A percentile compares a stretch with the other conserved stretches of the same genome.
These are phyloP conservation scores for Byasa hedistus DNA, from an alignment of 2,888 invertebrate species.

Conservation along the genomic window DNA sequence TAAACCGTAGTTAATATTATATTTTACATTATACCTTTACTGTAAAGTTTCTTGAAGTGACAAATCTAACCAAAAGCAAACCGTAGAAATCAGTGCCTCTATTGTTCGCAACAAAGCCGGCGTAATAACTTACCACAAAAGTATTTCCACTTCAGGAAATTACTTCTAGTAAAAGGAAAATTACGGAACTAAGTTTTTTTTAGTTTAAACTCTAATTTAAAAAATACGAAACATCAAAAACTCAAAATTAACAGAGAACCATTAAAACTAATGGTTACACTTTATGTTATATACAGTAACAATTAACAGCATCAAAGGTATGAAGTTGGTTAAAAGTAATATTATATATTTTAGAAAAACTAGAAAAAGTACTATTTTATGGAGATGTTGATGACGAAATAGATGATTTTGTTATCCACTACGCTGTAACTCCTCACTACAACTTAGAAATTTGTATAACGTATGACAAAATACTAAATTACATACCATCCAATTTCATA, in stretches of 20 bases:
- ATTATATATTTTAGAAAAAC: too few relatives aligned
- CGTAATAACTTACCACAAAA: conserved; percentile 66
- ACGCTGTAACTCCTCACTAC: too few relatives aligned
- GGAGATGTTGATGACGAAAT: too few relatives aligned
- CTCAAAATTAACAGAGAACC: background rate
- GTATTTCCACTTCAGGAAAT: conserved; percentile 62
- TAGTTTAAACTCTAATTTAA: background rate
- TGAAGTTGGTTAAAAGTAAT: too few relatives aligned
- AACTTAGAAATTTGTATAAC: too few relatives aligned
- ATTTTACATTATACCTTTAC: background rate
- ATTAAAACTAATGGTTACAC: background rate
- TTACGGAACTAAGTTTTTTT: background rate
- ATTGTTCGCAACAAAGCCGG: conserved; percentile 70
- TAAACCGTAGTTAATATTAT: background rate
- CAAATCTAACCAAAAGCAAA: conserved; percentile 44
- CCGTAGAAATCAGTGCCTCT: conserved; percentile 60
- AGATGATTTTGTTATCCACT: too few relatives aligned
- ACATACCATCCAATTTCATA: too few relatives aligned
- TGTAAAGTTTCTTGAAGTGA: background rate
- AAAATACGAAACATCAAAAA: background rate
- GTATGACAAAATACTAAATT: too few relatives aligned
- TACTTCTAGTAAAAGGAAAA: conserved; percentile 50
- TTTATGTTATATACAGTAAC: background rate
- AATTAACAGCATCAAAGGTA: too few relatives aligned
- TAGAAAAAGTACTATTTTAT: too few relatives aligned